Percentiles rank a stretch among this genome's conserved stretches.
Conservation (phyloP, 1,140 invertebrate species). For the Acromyrmex echinatior region DNA sequence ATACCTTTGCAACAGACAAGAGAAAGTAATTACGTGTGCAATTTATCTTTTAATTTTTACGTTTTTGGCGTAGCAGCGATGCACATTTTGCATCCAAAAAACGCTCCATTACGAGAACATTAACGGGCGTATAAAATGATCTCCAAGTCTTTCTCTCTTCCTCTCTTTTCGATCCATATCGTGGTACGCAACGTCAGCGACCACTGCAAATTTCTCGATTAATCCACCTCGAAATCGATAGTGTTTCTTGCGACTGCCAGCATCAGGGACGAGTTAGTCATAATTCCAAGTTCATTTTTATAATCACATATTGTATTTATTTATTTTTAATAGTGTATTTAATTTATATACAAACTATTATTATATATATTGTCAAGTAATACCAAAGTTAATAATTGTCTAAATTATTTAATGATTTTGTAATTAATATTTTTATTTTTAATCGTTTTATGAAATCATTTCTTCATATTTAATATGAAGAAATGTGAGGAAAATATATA, state of each 20-base stretch:
- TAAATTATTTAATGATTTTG: background rate
- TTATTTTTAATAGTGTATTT: background rate
- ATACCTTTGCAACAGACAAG: conserved; percentile 24
- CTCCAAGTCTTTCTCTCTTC: conserved; percentile 34
- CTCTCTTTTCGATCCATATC: conserved; percentile 41
- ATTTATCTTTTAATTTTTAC: conserved; percentile 57
- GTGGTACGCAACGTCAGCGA: conserved; percentile 47
- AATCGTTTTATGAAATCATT: background rate
- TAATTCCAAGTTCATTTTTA: conserved; percentile 36
- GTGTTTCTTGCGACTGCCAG: conserved; percentile 43
- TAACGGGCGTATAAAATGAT: conserved; percentile 64
- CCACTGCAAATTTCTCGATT: conserved; percentile 61
- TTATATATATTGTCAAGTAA: background rate
- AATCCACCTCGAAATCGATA: conserved; percentile 62
- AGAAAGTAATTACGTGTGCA: conserved; percentile 55
- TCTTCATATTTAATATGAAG: background rate
- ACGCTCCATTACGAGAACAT: conserved; percentile 53
- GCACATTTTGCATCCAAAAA: conserved; percentile 34
- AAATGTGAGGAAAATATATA: background rate
- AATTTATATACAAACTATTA: background rate
- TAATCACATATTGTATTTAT: background rate
- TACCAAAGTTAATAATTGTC: background rate
- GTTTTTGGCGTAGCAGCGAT: conserved; percentile 49
- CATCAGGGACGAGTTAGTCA: conserved; percentile 50
- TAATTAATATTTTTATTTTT: background rate